Evolutionary conservation across 1,140 invertebrate genomes (phyloP), one percentile per base, ranked within the genome.

Genomic region (Drosophila willistoni): DNA sequence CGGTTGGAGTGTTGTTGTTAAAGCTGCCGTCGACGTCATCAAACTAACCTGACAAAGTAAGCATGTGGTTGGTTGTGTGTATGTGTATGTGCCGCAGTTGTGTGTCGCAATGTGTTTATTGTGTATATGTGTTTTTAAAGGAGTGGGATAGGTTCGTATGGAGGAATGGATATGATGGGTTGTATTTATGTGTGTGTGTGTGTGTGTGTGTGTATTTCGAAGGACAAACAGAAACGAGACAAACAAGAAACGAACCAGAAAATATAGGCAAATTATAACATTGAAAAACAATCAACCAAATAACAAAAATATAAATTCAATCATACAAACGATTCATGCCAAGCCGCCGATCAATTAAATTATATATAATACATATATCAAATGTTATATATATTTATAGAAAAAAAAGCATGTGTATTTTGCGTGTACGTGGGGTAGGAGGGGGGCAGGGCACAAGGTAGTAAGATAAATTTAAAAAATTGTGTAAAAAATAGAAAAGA

Each of bases 41-140:
- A 98, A 96, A 92, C 98, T 98, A 81, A 98, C 98, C 14, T 97
- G 96, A 67, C 95, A 95, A 70, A 99, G 94, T 29, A 97, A 97
- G 93, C 75, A 71, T 68, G 76, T 72, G 75, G 93, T 98, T 63
- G 61, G 61, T 47, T 44, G 61, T 63, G 61, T 47, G 61, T 63
- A 97, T 13, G 22, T 47, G 42, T 76, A 66, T 77, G 73, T 69
- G 73, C 44, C 44, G 44, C 44, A 51, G 44, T 29, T 29, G 29
- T 29, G 29, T 51, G 44, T 51, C 44, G 44, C 44, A 51, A 51
- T 51, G 44, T 51, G 93, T 98, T 51, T 42, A 10, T 47, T 44
- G 42, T 63, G 97, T 13, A 12, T 39, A 36, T 63, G 72, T 75
- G 73, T 69, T 64, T 51, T 51, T 51, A 12, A 51, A 22, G 44